Base-by-base conservation (phyloP, 1,140 invertebrate genomes). In the Neodiprion virginianus region DNA sequence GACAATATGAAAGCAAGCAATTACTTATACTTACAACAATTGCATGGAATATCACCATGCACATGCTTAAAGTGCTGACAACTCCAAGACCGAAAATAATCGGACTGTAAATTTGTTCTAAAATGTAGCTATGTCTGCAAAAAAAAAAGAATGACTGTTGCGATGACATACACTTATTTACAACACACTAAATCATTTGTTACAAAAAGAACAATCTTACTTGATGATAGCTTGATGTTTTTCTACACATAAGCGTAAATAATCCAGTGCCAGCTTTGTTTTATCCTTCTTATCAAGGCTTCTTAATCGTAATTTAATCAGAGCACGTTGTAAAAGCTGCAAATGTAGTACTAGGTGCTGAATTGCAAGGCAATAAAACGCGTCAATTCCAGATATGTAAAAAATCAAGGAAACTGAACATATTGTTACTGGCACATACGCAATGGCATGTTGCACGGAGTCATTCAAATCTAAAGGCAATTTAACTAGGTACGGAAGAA, bases 1-100 rank as follows among this genome's bases (percentile, higher is more conserved):
- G 28, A 40, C 28, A 40, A 61, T 61, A 40, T 40, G 5, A 40
- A 40, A 40, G 28, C 28, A 61, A 7, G 11, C 11, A 7, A 61
- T 61, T 12, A 61, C 53, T 14, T 14, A 12, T 12, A 61, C 53
- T 61, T 17, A 61, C 53, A 12, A 61, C 53, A 12, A 61, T 8
- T 61, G 53, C 53, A 61, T 61, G 53, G 8, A 61, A 61, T 61
- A 14, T 61, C 53, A 61, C 53, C 53, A 61, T 61, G 53, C 53
- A 61, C 53, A 61, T 61, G 53, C 53, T 61, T 17, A 61, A 61
- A 61, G 53, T 61, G n/a, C 53, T 61, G 53, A 61, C 8, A 61
- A 61, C 53, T 61, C 53, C 53, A 61, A 61, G 53, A 1, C 53
- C 53, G 11, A 61, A 61, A 61, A 61, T 61, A 14, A 61, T 61